Evolutionary conservation across 1,140 invertebrate genomes (phyloP), one percentile per base, ranked within the genome.

Genomic region (Anthonomus grandis): DNA sequence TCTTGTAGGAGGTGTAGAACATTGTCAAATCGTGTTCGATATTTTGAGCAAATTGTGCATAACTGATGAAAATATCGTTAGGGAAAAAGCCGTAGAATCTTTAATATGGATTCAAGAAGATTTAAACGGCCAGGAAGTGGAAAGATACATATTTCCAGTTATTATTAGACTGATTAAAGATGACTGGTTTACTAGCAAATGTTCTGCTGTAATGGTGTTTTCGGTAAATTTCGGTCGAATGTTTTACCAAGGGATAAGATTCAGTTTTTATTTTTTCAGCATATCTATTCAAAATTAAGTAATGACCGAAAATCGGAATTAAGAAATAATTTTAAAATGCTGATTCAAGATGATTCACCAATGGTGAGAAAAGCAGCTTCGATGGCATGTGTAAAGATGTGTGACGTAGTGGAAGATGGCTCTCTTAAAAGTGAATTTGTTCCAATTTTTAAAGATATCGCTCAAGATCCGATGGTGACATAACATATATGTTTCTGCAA

Each of bases 151-250:
- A 4, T 13, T 59, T n/a, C 62, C 62, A 15, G 55, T 69, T 4
- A 38, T 70, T 2, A 36, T 62, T 3, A 21, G 27, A 3, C 47
- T 70, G 46, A 48, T 54, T 8, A 46, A 59, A 12, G 58, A 64
- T 27, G 64, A 68, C 8, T 70, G 67, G 69, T 70, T 69, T 56
- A 65, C 67, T 4, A 62, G 58, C 13, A 70, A 69, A 58, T 69
- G 69, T 42, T 66, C 69, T 0, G 61, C 63, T 1, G 48, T 61
- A 5, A 59, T 48, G 36, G 36, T 70, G 12, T 62, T 65, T 53
- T 25, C 68, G 15, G 68, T 69, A 64, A 60, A 63, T 61, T 17
- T 22, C 17, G n/a, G 13, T 13, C n/a, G 31, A 18, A 52, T 22
- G 13, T 12, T 36, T 31, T 31, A 3, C 3, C 17, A 12, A n/a